A percentile compares a stretch with the other conserved stretches of the same genome.
Evolutionary conservation across 2,797 vertebrate genomes (phyloP).

Genomic region (Phoebastria nigripes): DNA sequence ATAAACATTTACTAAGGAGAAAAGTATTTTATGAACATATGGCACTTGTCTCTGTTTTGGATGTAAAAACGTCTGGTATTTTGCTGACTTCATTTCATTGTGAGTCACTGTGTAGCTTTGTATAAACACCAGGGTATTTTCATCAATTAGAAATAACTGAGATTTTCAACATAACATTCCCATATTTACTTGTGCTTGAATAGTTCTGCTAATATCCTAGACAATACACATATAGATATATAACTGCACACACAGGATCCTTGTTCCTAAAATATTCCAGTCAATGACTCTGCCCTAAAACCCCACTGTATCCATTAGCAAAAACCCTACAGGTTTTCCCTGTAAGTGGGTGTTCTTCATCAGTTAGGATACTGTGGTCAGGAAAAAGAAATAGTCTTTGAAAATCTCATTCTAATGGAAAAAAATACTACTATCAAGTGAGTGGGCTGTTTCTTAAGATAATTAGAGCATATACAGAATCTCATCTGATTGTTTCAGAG

Average conservation of each 20-base stretch:
- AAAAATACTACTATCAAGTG: not conserved
- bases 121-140: slow-evolving; percentile 78
- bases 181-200: slow-evolving; percentile 43
- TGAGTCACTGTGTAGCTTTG: slow-evolving; percentile 76
- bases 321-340: not conserved
- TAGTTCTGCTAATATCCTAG: slow-evolving; percentile 21
- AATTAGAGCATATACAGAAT: not conserved
- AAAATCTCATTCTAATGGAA: not conserved
- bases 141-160: slow-evolving; percentile 79
- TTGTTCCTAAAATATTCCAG: not conserved
- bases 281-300: not conserved
- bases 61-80: slow-evolving; percentile 81
- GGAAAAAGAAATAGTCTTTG: not conserved
- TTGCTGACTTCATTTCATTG: slow-evolving; percentile 78
- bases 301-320: not conserved
- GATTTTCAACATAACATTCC: slow-evolving; percentile 68
- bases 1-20: slow-evolving; percentile 79
- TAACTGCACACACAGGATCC: not conserved
- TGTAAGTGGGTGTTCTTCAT: not conserved
- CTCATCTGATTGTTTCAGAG: not conserved
- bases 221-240: not conserved
- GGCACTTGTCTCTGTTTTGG: slow-evolving; percentile 78
- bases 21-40: slow-evolving; percentile 82
- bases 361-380: not conserved
- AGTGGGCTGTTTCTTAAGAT: not conserved